phyloP scores from a whole-genome alignment of 2,113 vertebrate species.

The Loxodonta africana region DNA sequence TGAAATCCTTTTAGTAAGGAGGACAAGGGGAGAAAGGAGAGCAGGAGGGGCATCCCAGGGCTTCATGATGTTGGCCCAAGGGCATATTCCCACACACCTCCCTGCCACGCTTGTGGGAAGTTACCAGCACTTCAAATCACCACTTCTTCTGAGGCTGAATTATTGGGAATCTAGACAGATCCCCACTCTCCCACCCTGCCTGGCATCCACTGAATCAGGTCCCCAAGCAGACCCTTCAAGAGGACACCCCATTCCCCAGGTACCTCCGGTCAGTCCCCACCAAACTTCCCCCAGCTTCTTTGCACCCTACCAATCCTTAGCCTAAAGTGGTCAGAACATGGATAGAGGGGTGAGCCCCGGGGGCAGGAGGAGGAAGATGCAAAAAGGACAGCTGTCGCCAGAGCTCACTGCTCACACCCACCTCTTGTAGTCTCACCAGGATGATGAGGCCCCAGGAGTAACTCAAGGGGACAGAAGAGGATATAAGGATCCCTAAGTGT shows the following conservation, averaged over 20 bases:
- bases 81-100: neutral
- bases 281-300: neutral
- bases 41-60: neutral
- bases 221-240: neutral
- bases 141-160: neutral
- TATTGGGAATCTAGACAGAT: conserved; percentile 33
- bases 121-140: neutral
- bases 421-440: neutral
- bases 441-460: neutral
- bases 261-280: neutral
- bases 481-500: neutral
- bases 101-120: neutral
- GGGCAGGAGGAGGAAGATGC: neutral
- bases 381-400: neutral
- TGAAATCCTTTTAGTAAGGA: neutral
- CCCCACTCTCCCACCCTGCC: neutral
- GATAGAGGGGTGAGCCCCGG: neutral
- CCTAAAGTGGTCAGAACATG: neutral
- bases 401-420: neutral
- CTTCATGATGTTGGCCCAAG: neutral
- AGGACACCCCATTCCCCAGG: neutral
- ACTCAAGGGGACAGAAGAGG: neutral
- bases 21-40: too few relatives aligned
- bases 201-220: neutral
- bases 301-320: neutral